phyloP scores from a whole-genome alignment of 2,113 vertebrate genomes.

The Neolamprologus sp. region DNA sequence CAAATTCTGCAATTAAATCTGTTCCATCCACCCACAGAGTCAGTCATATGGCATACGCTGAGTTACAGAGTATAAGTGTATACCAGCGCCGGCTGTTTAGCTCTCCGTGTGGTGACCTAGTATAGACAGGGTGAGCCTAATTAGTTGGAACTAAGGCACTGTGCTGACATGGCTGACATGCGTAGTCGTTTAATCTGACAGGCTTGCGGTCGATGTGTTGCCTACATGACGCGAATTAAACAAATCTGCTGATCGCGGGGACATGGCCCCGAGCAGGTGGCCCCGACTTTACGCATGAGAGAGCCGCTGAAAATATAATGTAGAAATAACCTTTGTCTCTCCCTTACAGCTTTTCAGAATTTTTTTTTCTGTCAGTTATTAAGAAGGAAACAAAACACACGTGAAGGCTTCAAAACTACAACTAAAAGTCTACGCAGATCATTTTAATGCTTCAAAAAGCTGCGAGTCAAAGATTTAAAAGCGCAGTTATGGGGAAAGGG shows the following conservation, averaged over 20 bases:
- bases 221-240: constrained; percentile 30
- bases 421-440: background rate
- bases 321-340: background rate
- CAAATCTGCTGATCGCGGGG: constrained; percentile 12
- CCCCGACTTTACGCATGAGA: background rate
- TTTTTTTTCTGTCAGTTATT: background rate
- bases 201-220: background rate
- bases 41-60: background rate
- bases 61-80: background rate
- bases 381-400: background rate
- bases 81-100: background rate
- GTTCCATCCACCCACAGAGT: background rate
- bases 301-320: background rate
- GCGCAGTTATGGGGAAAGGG: background rate
- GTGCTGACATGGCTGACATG: constrained; percentile 40
- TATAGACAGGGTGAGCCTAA: constrained; percentile 38
- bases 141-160: constrained; percentile 40
- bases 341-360: background rate
- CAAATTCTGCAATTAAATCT: background rate
- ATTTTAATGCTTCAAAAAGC: background rate
- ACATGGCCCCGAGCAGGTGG: background rate
- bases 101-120: constrained; percentile 36
- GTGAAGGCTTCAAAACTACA: background rate
- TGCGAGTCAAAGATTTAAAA: background rate
- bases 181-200: constrained; percentile 52